Evolutionary conservation across 1,140 invertebrate species (phyloP).

Genomic region (Drosophila tsacasi): DNA sequence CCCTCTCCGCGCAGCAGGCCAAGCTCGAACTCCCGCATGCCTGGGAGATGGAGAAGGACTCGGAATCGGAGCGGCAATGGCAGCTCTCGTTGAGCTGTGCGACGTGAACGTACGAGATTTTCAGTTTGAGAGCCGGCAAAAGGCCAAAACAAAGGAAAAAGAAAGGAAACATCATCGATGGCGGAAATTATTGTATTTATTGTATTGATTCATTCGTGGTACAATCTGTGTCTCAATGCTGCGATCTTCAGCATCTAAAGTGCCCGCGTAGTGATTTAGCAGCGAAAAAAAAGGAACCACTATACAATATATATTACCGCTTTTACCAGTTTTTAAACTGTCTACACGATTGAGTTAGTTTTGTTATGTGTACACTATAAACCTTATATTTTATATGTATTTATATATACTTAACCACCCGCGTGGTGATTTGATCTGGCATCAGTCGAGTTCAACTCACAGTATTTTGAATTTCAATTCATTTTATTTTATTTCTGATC

Average conservation of each 20-base stretch:
- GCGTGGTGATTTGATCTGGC: conserved; percentile 37
- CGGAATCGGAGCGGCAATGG: conserved; percentile 13
- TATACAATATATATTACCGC: conserved; percentile 54
- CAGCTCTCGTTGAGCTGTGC: conserved; percentile 38
- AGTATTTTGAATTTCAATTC: conserved; percentile 32
- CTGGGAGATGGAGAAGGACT: conserved; percentile 26
- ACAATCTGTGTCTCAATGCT: conserved; percentile 81
- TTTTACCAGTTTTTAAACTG: conserved; percentile 21
- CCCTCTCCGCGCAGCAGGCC: conserved; percentile 42
- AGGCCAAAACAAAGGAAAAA: conserved; percentile 5
- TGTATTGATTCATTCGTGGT: conserved; percentile 70
- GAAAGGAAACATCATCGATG: conserved; percentile 2
- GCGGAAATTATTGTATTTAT: conserved; percentile 52
- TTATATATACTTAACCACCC: conserved; percentile 20
- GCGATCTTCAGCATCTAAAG: conserved; percentile 74
- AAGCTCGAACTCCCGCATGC: conserved; percentile 26
- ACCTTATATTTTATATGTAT: conserved; percentile 6
- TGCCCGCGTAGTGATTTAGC: conserved; percentile 70
- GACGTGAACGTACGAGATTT: conserved; percentile 36
- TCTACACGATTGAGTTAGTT: conserved; percentile 32
- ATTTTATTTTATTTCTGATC: conserved; percentile 12
- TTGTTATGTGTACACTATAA: conserved; percentile 46
- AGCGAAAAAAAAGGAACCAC: conserved; percentile 38
- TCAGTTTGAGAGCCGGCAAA: conserved; percentile 37
- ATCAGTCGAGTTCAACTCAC: conserved; percentile 45